phyloP scores from a whole-genome alignment of 2,113 vertebrate genomes.

The Glareola pratincola region DNA sequence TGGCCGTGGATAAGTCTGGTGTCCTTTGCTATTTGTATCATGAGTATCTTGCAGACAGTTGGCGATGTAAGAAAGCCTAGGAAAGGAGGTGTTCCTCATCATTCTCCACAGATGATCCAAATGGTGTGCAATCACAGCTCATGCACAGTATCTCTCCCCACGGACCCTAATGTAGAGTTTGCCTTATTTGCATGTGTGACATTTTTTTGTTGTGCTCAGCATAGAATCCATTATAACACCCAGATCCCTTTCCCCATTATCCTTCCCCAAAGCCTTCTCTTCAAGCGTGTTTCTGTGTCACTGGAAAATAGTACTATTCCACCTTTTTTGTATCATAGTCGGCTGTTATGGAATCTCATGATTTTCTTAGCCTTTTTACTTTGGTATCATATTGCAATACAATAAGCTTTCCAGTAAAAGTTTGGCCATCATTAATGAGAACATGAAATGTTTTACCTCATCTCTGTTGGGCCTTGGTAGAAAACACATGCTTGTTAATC shows the following conservation, averaged over 20 bases:
- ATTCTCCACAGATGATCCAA: neutral
- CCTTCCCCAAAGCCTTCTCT: neutral
- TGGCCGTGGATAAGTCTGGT: neutral
- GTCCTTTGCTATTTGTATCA: neutral
- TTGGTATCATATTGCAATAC: neutral
- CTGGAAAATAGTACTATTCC: neutral
- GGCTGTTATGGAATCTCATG: neutral
- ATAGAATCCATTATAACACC: neutral
- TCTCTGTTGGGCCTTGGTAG: neutral
- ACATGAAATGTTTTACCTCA: neutral
- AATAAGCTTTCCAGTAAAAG: neutral
- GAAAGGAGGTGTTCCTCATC: neutral
- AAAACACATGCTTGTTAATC: neutral
- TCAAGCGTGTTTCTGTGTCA: neutral
- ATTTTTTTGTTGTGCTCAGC: neutral
- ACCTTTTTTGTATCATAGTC: neutral
- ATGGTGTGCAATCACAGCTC: neutral
- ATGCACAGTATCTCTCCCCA: neutral
- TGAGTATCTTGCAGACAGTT: accelerated
- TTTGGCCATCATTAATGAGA: neutral
- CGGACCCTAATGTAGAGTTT: neutral
- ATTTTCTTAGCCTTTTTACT: neutral
- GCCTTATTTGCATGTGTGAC: neutral
- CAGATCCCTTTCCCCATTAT: neutral
- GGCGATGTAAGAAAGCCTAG: neutral